Evolutionary conservation across 2,888 invertebrate species (phyloP).

Genomic region (Steromphala cineraria): DNA sequence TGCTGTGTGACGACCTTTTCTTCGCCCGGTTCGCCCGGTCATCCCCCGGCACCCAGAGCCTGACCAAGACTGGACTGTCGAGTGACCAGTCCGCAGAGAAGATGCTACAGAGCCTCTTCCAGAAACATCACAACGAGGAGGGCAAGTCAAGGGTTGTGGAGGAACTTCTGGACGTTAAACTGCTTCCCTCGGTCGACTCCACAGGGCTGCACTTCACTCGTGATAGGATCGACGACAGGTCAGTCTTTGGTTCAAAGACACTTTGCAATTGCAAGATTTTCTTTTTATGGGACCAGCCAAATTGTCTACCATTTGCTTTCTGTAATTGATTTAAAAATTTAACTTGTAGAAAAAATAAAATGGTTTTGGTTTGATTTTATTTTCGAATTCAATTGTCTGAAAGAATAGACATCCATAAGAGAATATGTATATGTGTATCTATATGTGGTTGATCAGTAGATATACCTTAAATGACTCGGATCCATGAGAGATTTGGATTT

Average conservation of each 20-base stretch:
- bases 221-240: slow-evolving; percentile 64
- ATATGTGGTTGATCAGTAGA: too few relatives aligned
- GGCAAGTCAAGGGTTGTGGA: slow-evolving; percentile 67
- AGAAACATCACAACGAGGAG: slow-evolving; percentile 65
- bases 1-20: slow-evolving; percentile 73
- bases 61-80: slow-evolving; percentile 41
- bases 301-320: too few relatives aligned
- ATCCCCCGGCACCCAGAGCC: slow-evolving; percentile 43
- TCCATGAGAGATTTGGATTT: too few relatives aligned
- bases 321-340: too few relatives aligned
- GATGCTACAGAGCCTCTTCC: slow-evolving; percentile 66
- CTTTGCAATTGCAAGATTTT: too few relatives aligned
- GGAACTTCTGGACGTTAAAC: slow-evolving; percentile 66
- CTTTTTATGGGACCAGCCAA: too few relatives aligned
- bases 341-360: too few relatives aligned
- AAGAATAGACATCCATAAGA: too few relatives aligned
- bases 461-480: too few relatives aligned
- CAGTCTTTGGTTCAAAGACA: not conserved
- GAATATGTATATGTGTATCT: too few relatives aligned
- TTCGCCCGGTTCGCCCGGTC: slow-evolving; percentile 66
- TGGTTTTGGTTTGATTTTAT: too few relatives aligned
- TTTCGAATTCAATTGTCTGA: too few relatives aligned
- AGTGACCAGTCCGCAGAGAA: slow-evolving; percentile 46
- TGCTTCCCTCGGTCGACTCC: slow-evolving; percentile 65
- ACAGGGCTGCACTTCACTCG: slow-evolving; percentile 68